Evolutionary conservation across 2,888 invertebrate genomes (phyloP).

Genomic region (Eucriotettix oculatus): DNA sequence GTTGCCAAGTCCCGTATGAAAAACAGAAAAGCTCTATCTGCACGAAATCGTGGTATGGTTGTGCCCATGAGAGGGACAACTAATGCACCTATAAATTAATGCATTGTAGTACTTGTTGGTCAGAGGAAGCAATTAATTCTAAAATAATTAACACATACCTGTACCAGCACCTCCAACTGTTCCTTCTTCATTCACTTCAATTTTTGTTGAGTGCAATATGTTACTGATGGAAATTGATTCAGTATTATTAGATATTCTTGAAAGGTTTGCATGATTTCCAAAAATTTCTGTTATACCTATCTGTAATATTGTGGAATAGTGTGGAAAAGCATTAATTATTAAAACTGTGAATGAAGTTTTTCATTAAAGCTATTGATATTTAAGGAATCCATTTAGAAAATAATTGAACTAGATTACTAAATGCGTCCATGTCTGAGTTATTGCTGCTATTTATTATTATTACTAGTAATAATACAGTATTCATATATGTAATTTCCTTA

Average conservation of each 20-base stretch:
- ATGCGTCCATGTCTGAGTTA: too few species aligned
- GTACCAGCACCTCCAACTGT: slow-evolving; percentile 47
- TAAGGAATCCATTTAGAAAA: too few species aligned
- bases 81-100: slow-evolving; percentile 25
- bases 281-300: slow-evolving; percentile 41
- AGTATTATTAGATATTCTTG: slow-evolving; percentile 29
- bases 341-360: too few species aligned
- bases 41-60: slow-evolving; percentile 30
- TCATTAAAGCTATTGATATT: too few species aligned
- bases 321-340: too few species aligned
- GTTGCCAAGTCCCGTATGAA: slow-evolving; percentile 39
- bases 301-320: slow-evolving; percentile 25
- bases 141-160: slow-evolving; percentile 18
- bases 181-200: slow-evolving; percentile 47
- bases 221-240: slow-evolving; percentile 26
- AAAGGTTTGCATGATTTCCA: slow-evolving; percentile 34
- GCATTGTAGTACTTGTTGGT: background rate
- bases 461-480: background rate
- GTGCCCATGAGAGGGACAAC: slow-evolving; percentile 43
- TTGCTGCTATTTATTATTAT: too few species aligned
- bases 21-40: slow-evolving; percentile 48
- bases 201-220: slow-evolving; percentile 43
- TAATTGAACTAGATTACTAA: too few species aligned
- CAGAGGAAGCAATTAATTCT: background rate
- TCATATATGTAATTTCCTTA: background rate